These are phyloP conservation scores for Ormia ochracea DNA, from an alignment of 2,888 invertebrate genomes.

Conservation along the genomic window DNA sequence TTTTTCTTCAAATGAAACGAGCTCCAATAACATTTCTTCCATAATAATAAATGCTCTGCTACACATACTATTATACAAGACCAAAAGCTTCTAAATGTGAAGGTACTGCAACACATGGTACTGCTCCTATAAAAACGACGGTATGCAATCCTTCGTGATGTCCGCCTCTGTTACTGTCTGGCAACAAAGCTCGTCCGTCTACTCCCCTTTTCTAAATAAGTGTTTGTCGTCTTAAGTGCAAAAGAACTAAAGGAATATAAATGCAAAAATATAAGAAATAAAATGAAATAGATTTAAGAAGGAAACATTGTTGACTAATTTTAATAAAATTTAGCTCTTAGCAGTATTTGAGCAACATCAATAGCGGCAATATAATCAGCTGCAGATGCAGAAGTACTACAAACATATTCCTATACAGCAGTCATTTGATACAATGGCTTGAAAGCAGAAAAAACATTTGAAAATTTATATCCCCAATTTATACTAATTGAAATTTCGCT, in stretches of 20 bases:
- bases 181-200: neutral
- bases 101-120: neutral
- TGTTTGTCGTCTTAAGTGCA: conserved; percentile 18
- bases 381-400: neutral
- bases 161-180: neutral
- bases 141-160: neutral
- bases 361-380: neutral
- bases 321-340: conserved; percentile 60
- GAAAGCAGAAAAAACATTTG: neutral
- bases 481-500: neutral
- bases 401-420: neutral
- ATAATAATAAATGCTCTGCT: conserved; percentile 36
- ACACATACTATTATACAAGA: neutral
- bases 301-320: conserved; percentile 62
- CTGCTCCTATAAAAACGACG: conserved; percentile 26
- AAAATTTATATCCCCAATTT: neutral
- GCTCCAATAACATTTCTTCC: conserved; percentile 38
- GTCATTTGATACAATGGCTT: conserved; percentile 6
- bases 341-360: conserved; percentile 44
- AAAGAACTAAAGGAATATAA: neutral
- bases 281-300: neutral
- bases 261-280: conserved; percentile 1
- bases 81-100: neutral
- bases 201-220: neutral
- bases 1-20: conserved; percentile 17